Evolutionary conservation across 2,113 vertebrate genomes (phyloP), one percentile per base, ranked within the genome.

Genomic region (Cyrtonyx montezumae): DNA sequence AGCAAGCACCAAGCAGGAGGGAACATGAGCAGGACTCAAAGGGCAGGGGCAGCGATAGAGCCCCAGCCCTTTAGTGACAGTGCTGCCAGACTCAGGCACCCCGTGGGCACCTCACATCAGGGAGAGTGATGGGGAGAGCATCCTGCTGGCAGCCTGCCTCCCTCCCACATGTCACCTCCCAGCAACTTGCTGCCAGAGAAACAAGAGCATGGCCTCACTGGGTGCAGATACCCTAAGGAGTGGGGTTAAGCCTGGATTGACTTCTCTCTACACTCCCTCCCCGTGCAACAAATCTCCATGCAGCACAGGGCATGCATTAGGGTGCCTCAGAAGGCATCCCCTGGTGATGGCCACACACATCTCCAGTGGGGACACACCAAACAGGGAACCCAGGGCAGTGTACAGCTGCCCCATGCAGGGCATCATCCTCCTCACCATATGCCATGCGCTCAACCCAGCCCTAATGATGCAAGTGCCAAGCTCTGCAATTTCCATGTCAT

Each of bases 11-110:
- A 2, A 63, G 90, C 65, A 55, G 90, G 37, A 80, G 90, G 45
- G 87, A 90, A 83, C 79, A 90, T 63, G 65, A 14, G 90, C 82
- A 93, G 95, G 88, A 84, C 25, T 48, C 67, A 66, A 88, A 91
- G 69, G 83, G 63, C 9, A 85, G 68, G 77, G 94, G 82, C 53
- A 36, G 25, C 1, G 12, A 70, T 34, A 11, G 7, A 22, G 53
- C 65, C 36, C 32, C 84, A 73, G 84, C 48, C 68, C 4, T 11
- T 0, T 0, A 2, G 66, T 46, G 88, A 53, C 68, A 45, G 69
- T 25, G 2, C 62, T 58, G 88, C 88, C 93, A 84, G 84, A 80
- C 89, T 45, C 40, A 11, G 65, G 48, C 70, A 63, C 58, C 40
- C 45, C 7, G 6, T 0, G 5, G 25, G 28, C 79, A 88, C 56